Evolutionary conservation across 2,888 invertebrate species (phyloP).

Genomic region (Agonopterix subpropinquella): DNA sequence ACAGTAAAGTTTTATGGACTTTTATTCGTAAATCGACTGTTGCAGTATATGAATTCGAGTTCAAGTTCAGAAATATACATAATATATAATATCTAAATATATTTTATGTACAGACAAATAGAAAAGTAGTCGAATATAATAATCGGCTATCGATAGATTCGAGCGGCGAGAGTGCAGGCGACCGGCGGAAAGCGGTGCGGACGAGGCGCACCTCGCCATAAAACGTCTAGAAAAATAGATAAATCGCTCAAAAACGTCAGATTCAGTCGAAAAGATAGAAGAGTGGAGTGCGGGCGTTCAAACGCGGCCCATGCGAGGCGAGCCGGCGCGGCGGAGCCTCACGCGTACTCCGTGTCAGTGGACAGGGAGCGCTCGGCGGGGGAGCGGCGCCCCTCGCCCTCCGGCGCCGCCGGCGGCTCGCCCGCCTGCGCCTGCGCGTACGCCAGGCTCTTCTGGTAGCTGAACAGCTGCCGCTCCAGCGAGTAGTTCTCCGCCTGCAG

Average conservation of each 20-base stretch:
- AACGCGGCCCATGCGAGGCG: conserved; percentile 14
- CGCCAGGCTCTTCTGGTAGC: conserved; percentile 87
- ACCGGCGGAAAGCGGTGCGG: conserved; percentile 72
- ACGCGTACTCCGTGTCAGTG: conserved; percentile 85
- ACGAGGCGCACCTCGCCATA: conserved; percentile 73
- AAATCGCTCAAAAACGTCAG: conserved; percentile 75
- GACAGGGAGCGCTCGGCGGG: conserved; percentile 78
- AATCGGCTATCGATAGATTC: conserved; percentile 72
- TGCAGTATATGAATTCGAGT: conserved; percentile 73
- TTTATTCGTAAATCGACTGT: conserved; percentile 74
- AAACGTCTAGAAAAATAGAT: conserved; percentile 76
- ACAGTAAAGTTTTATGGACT: conserved; percentile 42
- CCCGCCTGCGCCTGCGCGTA: conserved; percentile 80
- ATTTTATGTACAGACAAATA: conserved; percentile 75
- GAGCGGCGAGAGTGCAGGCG: conserved; percentile 69
- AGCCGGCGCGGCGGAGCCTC: conserved; percentile 48
- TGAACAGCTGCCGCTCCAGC: conserved; percentile 87
- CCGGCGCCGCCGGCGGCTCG: conserved; percentile 50
- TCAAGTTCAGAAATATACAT: conserved; percentile 74
- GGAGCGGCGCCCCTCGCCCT: conserved; percentile 56
- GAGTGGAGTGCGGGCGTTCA: conserved; percentile 25
- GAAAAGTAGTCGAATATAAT: conserved; percentile 74
- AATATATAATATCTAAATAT: conserved; percentile 75
- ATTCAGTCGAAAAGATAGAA: conserved; percentile 71
- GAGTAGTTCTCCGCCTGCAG: conserved; percentile 90